A percentile compares a stretch with the other conserved stretches of the same genome.
phyloP scores from a whole-genome alignment of 1,140 invertebrate species.

The Eueides isabella region DNA sequence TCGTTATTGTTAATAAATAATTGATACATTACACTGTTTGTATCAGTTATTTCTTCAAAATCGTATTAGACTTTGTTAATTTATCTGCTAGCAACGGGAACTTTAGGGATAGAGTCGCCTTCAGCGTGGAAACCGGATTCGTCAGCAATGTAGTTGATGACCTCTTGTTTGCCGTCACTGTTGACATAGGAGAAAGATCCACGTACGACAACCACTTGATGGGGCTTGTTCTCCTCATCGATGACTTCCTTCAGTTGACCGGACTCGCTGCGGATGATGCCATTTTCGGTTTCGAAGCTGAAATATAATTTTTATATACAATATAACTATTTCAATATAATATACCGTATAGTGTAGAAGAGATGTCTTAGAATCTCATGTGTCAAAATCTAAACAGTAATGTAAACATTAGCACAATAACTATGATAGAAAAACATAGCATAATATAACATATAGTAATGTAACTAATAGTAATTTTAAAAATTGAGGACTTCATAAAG shows the following conservation, averaged over 20 bases:
- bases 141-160: slow-evolving; percentile 81
- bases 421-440: too few relatives aligned
- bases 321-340: background rate
- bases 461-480: background rate
- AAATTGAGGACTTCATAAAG: background rate
- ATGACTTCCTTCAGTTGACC: slow-evolving; percentile 67
- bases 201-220: slow-evolving; percentile 68
- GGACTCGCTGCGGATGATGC: slow-evolving; percentile 58
- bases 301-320: slow-evolving; percentile 9
- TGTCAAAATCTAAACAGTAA: too few relatives aligned
- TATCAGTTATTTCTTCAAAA: background rate
- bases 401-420: too few relatives aligned
- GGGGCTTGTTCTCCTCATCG: slow-evolving; percentile 77
- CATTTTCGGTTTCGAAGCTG: slow-evolving; percentile 73
- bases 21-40: background rate
- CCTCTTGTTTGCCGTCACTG: slow-evolving; percentile 59
- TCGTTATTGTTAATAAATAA: background rate
- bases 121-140: slow-evolving; percentile 82
- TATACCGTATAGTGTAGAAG: background rate
- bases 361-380: too few relatives aligned
- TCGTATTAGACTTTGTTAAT: background rate
- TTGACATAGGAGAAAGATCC: slow-evolving; percentile 69
- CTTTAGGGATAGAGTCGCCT: slow-evolving; percentile 64
- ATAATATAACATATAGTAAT: too few relatives aligned
- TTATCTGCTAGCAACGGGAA: slow-evolving; percentile 50